Conservation (phyloP, 2,113 vertebrate genomes). For the Chloroceryle aenea region DNA sequence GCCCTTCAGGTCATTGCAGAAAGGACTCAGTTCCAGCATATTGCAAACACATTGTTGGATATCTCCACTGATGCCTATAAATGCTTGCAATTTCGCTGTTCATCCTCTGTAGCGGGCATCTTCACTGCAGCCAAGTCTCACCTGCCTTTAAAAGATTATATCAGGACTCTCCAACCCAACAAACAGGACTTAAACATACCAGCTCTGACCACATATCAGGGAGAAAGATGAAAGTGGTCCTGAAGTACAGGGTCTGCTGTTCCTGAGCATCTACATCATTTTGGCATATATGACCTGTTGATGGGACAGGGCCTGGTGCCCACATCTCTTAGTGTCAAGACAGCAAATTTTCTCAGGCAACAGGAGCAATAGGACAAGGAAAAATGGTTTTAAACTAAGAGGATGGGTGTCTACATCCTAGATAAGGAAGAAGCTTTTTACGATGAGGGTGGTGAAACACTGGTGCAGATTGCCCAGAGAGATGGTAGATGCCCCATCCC, state of each 20-base stretch:
- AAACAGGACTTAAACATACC: not conserved
- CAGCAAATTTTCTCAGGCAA: not conserved
- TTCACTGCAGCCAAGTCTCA: not conserved
- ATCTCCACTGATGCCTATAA: not conserved
- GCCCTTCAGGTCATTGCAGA: not conserved
- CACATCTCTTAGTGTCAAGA: not conserved
- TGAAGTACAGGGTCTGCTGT: not conserved
- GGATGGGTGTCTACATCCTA: not conserved
- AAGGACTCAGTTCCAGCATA: not conserved
- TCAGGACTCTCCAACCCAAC: not conserved
- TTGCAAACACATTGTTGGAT: not conserved
- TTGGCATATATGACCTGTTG: not conserved
- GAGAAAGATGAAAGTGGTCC: fast-evolving
- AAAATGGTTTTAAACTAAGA: not conserved
- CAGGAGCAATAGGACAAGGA: not conserved
- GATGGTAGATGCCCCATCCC: not conserved
- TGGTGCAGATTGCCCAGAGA: not conserved
- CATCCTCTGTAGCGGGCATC: not conserved
- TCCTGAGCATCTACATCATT: not conserved
- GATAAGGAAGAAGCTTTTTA: not conserved
- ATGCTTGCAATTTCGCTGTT: not conserved
- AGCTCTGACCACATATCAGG: not conserved
- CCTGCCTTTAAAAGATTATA: not conserved
- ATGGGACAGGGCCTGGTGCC: not conserved
- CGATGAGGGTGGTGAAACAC: not conserved